Base-by-base conservation (phyloP, 2,888 invertebrate genomes). In the Ctena decussata region DNA sequence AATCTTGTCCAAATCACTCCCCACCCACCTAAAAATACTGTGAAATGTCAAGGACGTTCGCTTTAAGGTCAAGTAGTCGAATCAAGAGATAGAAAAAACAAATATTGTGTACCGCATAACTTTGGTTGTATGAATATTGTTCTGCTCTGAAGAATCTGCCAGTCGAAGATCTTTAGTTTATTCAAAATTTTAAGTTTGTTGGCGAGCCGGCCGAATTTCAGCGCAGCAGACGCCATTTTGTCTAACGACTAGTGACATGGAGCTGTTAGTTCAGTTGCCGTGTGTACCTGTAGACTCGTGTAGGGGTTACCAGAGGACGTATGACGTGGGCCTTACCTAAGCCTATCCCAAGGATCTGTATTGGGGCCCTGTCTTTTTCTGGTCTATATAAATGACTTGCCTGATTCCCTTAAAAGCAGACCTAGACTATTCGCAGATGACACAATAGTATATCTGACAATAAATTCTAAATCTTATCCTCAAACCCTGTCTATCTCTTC, bases 151-250 rank as follows among this genome's bases (percentile, higher is more conserved):
- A 70, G n/a, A 24, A 8, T 21, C 21, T n/a, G 37, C 21, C 12
- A 1, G 1, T 37, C 8, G 8, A n/a, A 8, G 12, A 30, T 15
- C 21, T 46, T 65, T 32, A 77, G 18, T 49, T 60, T 77, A 12
- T 74, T 71, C 1, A 82, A 70, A 79, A 78, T 21, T 18, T 41
- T 60, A 27, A 35, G 74, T 73, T 76, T 82, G 79, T 77, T 44
- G 3, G 79, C 75, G 69, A 81, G 73, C 77, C 85, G 81, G 60
- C 84, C 41, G 70, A 87, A 44, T 60, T 85, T 85, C 49, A 70
- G 41, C 32, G 84, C 79, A 73, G 89, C 86, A 85, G 89, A 87
- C 89, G 89, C 89, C 89, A 89, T 89, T 79, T 86, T 89, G 78
- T 18, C 5, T 65, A 35, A 3, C 3, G 11, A 46, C 46, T 46